Evolutionary conservation across 2,888 invertebrate genomes (phyloP).

Genomic region (Hecatera dysodea): DNA sequence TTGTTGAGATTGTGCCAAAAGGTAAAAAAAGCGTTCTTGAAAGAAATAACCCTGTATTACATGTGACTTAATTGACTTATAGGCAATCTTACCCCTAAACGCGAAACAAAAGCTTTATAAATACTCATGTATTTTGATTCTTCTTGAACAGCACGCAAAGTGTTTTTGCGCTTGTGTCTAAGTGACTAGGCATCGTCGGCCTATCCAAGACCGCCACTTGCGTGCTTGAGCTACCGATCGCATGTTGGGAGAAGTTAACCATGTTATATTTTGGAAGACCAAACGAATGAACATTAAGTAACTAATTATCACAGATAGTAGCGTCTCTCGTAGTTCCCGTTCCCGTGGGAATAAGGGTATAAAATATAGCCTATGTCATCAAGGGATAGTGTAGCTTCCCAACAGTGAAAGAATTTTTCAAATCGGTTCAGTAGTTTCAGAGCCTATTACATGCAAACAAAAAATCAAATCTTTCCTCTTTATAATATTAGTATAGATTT

Average conservation of each 20-base stretch:
- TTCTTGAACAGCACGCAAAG: background rate
- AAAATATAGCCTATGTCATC: no score
- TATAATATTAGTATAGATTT: no score
- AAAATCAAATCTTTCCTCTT: no score
- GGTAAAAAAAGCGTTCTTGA: background rate
- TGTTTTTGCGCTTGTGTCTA: background rate
- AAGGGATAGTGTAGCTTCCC: no score
- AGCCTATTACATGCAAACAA: no score
- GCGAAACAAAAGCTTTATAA: background rate
- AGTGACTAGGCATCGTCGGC: background rate
- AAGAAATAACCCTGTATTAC: no score
- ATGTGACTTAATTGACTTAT: no score
- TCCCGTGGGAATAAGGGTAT: no score
- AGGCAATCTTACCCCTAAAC: background rate
- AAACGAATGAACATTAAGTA: conserved; percentile 19
- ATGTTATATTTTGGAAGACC: background rate
- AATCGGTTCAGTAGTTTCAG: no score
- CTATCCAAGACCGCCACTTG: background rate
- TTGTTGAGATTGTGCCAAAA: background rate
- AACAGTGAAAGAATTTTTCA: no score
- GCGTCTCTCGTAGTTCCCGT: no score
- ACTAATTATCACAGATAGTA: conserved; percentile 35
- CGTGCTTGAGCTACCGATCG: background rate
- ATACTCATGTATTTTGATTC: background rate
- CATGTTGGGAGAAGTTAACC: conserved; percentile 6